Evolutionary conservation across 1,140 invertebrate species (phyloP).

Genomic region (Bombus waltoni): DNA sequence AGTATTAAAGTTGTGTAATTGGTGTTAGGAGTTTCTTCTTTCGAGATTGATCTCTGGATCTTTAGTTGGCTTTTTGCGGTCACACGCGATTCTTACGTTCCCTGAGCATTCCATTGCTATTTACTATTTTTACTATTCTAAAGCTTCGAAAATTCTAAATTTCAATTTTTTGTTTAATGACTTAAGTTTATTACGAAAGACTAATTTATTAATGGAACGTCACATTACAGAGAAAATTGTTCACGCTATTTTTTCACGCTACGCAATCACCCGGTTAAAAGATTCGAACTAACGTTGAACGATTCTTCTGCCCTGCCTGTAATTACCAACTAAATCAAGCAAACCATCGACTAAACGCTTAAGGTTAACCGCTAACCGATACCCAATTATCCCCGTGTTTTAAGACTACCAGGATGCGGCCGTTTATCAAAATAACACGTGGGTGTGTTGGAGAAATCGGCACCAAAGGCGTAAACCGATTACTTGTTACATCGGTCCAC

Average conservation of each 20-base stretch:
- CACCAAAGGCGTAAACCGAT: constrained; percentile 5
- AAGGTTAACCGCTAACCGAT: background rate
- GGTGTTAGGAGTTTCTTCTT: background rate
- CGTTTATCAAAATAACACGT: background rate
- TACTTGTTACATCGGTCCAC: constrained; percentile 13
- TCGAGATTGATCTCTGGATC: too few species aligned
- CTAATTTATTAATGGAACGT: too few species aligned
- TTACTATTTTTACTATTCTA: background rate
- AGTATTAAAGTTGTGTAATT: background rate
- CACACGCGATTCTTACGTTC: too few species aligned
- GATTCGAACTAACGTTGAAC: background rate
- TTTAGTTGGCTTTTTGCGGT: background rate
- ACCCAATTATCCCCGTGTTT: background rate
- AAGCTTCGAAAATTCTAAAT: background rate
- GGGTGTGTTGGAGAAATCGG: background rate
- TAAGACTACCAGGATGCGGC: background rate
- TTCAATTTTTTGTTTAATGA: too few species aligned
- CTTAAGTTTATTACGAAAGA: too few species aligned
- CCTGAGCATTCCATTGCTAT: too few species aligned
- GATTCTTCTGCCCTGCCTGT: background rate
- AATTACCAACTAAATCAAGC: background rate
- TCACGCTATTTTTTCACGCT: too few species aligned
- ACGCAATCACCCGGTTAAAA: too few species aligned
- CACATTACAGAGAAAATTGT: too few species aligned
- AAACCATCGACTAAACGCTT: background rate